Conservation (phyloP, 2,888 invertebrate species). For the Fissipunctia ypsillon region DNA sequence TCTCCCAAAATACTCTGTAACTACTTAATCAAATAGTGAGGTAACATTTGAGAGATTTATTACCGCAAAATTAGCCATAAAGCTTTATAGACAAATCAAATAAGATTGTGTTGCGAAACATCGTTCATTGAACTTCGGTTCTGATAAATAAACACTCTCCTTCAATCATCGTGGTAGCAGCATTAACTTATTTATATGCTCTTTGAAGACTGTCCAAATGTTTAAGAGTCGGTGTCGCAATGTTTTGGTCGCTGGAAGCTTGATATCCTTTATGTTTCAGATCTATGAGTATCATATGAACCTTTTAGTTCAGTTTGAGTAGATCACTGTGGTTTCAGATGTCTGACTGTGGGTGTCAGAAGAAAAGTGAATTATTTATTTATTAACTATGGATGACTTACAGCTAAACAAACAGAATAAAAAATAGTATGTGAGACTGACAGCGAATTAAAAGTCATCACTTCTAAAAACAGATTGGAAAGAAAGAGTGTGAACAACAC, state of each 20-base stretch:
- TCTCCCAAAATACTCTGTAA: slow-evolving; percentile 18
- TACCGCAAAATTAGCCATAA: slow-evolving; percentile 31
- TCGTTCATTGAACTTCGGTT: slow-evolving; percentile 42
- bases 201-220: slow-evolving; percentile 59
- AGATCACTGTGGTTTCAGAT: no score
- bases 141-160: slow-evolving; percentile 43
- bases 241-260: slow-evolving; percentile 38
- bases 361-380: no score
- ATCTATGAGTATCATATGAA: slow-evolving; percentile 15
- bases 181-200: slow-evolving; percentile 41
- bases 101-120: slow-evolving; percentile 48
- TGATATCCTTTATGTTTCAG: slow-evolving; percentile 49
- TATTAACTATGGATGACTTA: no score
- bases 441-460: no score
- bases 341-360: no score
- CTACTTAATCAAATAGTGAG: slow-evolving; percentile 28
- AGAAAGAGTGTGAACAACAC: no score
- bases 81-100: slow-evolving; percentile 43
- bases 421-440: no score
- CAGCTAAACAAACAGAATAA: no score
- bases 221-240: slow-evolving; percentile 37
- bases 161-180: slow-evolving; percentile 40
- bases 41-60: slow-evolving; percentile 46
- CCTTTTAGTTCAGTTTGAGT: slow-evolving; percentile 28
- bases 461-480: no score